Conservation (phyloP, 30 jellyfish, hydroid and myxozoan genomes). For the Aurelia sp. region DNA sequence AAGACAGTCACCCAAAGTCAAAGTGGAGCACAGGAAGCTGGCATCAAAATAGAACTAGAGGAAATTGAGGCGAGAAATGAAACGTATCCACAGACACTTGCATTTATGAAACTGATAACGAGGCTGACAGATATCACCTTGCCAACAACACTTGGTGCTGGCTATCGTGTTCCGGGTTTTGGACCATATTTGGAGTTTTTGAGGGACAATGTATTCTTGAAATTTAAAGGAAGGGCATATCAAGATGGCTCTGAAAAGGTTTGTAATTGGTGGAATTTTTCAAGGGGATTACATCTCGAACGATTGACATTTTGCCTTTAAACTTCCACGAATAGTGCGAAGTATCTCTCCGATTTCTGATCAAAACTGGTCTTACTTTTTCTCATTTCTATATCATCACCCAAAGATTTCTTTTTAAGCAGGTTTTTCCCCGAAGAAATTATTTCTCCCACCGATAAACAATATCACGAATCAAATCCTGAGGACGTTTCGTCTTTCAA, state of each 20-base stretch:
- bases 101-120: slow-evolving; percentile 74
- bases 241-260: slow-evolving; percentile 87
- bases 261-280: no score
- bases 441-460: no score
- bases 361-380: no score
- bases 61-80: slow-evolving; percentile 94
- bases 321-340: no score
- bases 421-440: no score
- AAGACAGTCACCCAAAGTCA: slow-evolving; percentile 42
- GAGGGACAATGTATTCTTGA: slow-evolving; percentile 81
- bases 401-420: no score
- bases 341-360: no score
- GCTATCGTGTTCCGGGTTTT: slow-evolving; percentile 94
- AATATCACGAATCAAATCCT: no score
- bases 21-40: slow-evolving; percentile 57
- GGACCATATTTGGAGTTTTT: slow-evolving; percentile 85
- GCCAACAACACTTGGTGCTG: slow-evolving; percentile 97
- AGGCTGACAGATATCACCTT: slow-evolving; percentile 69
- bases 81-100: slow-evolving; percentile 89
- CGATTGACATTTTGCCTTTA: no score
- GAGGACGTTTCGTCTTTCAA: no score
- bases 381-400: no score
- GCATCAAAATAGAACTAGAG: slow-evolving; percentile 81
- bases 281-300: no score
- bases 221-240: slow-evolving; percentile 89